phyloP scores from a whole-genome alignment of 2,113 vertebrate genomes.

The Oreamnos americanus region DNA sequence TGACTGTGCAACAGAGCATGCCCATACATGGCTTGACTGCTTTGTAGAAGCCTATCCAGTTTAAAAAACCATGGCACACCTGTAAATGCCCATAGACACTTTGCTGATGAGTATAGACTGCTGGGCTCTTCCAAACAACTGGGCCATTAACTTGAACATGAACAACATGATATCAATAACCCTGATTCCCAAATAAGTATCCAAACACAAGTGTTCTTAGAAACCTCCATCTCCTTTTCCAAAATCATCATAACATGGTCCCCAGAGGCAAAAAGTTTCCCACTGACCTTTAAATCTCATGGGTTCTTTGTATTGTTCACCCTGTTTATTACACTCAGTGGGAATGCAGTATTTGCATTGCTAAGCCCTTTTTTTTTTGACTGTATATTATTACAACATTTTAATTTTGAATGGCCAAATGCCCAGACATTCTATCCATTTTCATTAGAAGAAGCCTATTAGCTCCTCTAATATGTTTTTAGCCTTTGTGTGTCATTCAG shows the following conservation, averaged over 20 bases:
- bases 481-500: background rate
- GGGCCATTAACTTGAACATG: background rate
- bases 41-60: background rate
- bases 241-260: background rate
- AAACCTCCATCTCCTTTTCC: background rate
- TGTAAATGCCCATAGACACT: background rate
- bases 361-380: background rate
- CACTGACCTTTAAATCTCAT: background rate
- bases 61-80: background rate
- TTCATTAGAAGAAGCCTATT: background rate
- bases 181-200: slow-evolving; percentile 1
- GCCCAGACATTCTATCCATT: background rate
- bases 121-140: background rate
- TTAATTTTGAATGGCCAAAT: background rate
- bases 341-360: background rate
- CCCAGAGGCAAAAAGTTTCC: background rate
- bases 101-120: background rate
- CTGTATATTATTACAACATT: background rate
- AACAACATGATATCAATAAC: background rate
- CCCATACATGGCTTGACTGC: background rate
- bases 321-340: background rate
- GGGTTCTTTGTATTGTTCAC: background rate
- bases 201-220: background rate
- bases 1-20: background rate
- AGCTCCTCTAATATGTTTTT: background rate